phyloP scores from a whole-genome alignment of 2,888 invertebrate species.

The Tortrix viridana region DNA sequence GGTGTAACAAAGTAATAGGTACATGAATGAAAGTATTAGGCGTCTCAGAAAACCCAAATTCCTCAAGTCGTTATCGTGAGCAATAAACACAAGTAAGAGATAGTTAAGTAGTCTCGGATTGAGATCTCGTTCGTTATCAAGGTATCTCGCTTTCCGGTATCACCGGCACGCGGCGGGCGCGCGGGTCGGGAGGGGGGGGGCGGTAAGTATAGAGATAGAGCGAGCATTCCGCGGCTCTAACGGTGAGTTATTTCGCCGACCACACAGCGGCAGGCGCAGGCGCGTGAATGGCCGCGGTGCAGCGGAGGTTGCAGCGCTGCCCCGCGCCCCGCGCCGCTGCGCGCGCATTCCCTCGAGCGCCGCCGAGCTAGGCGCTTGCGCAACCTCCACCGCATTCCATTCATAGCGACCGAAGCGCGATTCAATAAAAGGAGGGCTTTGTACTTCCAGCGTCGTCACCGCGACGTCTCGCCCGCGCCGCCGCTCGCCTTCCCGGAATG shows the following conservation, averaged over 20 bases:
- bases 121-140: conserved; percentile 56
- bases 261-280: conserved; percentile 61
- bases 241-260: conserved; percentile 81
- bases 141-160: conserved; percentile 53
- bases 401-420: conserved; percentile 71
- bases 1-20: conserved; percentile 16
- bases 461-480: conserved; percentile 30
- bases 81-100: conserved; percentile 42
- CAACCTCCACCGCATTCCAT: conserved; percentile 82
- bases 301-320: conserved; percentile 70
- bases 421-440: conserved; percentile 44
- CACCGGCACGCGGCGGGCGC: conserved; percentile 44
- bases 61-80: conserved; percentile 30
- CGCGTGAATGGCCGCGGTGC: conserved; percentile 81
- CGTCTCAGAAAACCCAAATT: conserved; percentile 27
- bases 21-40: conserved; percentile 18
- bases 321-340: conserved; percentile 53
- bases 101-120: conserved; percentile 47
- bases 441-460: conserved; percentile 32
- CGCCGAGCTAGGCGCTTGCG: conserved; percentile 74
- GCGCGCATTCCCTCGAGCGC: conserved; percentile 66
- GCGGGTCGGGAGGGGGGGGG: conserved; percentile 44
- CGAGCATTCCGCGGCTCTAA: conserved; percentile 79
- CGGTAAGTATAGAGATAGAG: conserved; percentile 70
- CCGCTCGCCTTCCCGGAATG: conserved; percentile 65